Percentiles rank a stretch among this genome's conserved stretches.
Conservation (phyloP, 2,888 invertebrate species). For the Cryptocephalus moraei region DNA sequence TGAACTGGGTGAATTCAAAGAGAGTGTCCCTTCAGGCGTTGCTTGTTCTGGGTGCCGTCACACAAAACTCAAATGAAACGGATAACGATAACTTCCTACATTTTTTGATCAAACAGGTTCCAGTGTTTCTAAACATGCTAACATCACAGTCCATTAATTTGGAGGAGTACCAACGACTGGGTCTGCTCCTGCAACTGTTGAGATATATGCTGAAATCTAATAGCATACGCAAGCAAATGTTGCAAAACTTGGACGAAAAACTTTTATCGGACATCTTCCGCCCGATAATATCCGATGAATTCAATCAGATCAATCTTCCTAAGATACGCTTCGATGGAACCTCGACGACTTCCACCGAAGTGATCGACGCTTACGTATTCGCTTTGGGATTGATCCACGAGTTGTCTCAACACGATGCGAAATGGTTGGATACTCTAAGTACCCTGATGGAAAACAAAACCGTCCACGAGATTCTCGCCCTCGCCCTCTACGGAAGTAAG, state of each 20-base stretch:
- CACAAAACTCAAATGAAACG: slow-evolving; percentile 16
- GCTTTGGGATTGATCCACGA: slow-evolving; percentile 41
- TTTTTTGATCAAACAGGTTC: slow-evolving; percentile 30
- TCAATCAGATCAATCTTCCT: slow-evolving; percentile 7
- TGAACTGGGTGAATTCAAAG: slow-evolving; percentile 42
- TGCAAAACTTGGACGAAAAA: slow-evolving; percentile 34
- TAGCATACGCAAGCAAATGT: slow-evolving; percentile 27
- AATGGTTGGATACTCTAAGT: slow-evolving; percentile 38
- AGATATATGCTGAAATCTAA: slow-evolving; percentile 9
- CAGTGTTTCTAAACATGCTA: slow-evolving; percentile 36
- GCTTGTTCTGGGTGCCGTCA: slow-evolving; percentile 1
- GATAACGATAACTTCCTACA: slow-evolving; percentile 24
- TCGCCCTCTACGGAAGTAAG: slow-evolving; percentile 40
- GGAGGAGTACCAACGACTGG: slow-evolving; percentile 26
- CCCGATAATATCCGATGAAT: slow-evolving; percentile 31
- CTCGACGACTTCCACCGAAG: slow-evolving; percentile 28
- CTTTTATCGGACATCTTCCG: slow-evolving; percentile 35
- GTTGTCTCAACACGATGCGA: slow-evolving; percentile 36
- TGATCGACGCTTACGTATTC: slow-evolving; percentile 40
- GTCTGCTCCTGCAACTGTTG: slow-evolving; percentile 36
- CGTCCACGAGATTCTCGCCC: slow-evolving; percentile 42
- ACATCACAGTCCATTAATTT: slow-evolving; percentile 18
- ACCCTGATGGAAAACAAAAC: slow-evolving; percentile 35
- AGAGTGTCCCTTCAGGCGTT: slow-evolving; percentile 33
- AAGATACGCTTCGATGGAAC: slow-evolving; percentile 12